Base-by-base conservation (phyloP, 1,140 invertebrate species). In the Psilanteris sp. region DNA sequence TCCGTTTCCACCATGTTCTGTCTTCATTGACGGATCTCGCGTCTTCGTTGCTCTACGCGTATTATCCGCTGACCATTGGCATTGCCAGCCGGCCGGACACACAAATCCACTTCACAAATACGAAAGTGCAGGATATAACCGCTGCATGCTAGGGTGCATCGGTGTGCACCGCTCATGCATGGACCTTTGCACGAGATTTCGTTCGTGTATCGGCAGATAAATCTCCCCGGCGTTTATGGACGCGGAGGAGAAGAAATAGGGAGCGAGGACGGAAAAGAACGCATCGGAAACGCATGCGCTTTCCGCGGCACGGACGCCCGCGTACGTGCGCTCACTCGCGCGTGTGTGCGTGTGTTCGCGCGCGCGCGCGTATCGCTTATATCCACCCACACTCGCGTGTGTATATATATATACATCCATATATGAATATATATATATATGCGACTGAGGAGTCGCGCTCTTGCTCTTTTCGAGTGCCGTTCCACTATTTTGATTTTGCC, bases 221-320 rank as follows among this genome's bases (percentile, higher is more conserved):
- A 86, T 86, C 81, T 83, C 79, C 39, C 75, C 67, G 83, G 79
- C 78, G 81, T 78, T 85, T 82, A 82, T 80, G 77, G 74, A 78
- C 70, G 71, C 81, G 67, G 34, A 74, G 77, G 81, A 81, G 43
- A 73, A 81, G 68, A 78, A 62, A 76, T 14, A 48, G 61, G 64
- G 73, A 66, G 67, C 52, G 74, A 66, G 48, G 54, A 75, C 73
- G 31, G 13, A 67, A 66, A 64, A 50, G 57, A 36, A 62, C 54
- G 50, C 44, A 24, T 39, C 29, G 44, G 52, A 62, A 68, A 68
- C 82, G 81, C 80, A 83, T 83, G 84, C 83, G 82, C 80, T 72
- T 57, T 39, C 44, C 20, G 5, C 54, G 52, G 8, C 1, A 16
- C 9, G 18, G 6, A 59, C 20, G 20, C 10, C 10, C 22, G 41